Evolutionary conservation across 2,113 vertebrate genomes (phyloP), one percentile per base, ranked within the genome.

Genomic region (Heterotis niloticus): DNA sequence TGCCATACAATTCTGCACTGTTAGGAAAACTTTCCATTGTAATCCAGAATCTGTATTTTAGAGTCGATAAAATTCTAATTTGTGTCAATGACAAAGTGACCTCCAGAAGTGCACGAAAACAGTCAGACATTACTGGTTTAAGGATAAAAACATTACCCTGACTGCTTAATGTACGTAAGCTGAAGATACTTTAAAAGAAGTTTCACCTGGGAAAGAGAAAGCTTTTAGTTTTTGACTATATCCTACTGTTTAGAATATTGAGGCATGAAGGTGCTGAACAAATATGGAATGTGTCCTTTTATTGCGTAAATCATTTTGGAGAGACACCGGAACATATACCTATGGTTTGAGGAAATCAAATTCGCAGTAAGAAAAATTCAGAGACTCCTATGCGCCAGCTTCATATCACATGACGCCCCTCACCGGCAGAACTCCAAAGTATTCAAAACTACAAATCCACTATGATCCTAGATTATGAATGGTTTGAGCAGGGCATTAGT

Each of bases 1-100:
- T 44, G 34, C 13, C 24, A 1, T 56, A 56, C 51, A 17, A 26
- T 28, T 16, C 24, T 13, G 14, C 24, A 74, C 16, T 5, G 1
- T 54, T 74, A 51, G 11, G 54, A 24, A 12, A 57, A 26, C 24
- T 74, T 57, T 26, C 71, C n/a, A 0, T 57, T 10, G 26, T 62
- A 23, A 9, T 74, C 3, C 18, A 5, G 23, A n/a, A 0, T 9
- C 57, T 57, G 26, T 23, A 26, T 26, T 9, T 59, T 28, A 1
- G 52, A 44, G 34, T 4, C 3, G 3, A 44, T 7, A 44, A 44
- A 2, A 17, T 74, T 20, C 52, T 74, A 74, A 74, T 26, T 74
- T 28, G 28, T 74, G 57, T 13, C 28, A 24, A 74, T 28, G 54
- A 24, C 71, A 74, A 74, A 54, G 71, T 26, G n/a, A 57, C 71